Percentiles rank a stretch among this genome's conserved stretches.
Evolutionary conservation across 2,888 invertebrate species (phyloP).

Genomic region (Steinernema carpocapsae): DNA sequence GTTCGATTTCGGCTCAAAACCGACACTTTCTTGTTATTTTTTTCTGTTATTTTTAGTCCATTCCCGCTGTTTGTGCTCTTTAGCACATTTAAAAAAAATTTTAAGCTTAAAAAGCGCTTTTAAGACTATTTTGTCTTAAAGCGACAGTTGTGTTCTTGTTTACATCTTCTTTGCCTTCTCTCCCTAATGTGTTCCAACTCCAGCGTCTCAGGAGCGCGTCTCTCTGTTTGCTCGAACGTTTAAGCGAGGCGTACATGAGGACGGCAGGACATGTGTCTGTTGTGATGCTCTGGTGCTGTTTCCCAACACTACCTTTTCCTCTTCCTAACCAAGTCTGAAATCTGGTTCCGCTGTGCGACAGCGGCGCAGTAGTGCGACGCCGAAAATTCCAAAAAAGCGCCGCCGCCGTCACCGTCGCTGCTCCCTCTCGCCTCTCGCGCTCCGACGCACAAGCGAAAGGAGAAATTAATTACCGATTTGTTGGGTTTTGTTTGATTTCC

Average conservation of each 20-base stretch:
- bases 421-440: background rate
- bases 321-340: background rate
- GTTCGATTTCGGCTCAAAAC: no score
- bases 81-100: no score
- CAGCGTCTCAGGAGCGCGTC: background rate
- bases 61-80: no score
- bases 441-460: background rate
- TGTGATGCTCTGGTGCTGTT: no score
- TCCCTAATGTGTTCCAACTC: no score
- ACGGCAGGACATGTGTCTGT: background rate
- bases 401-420: background rate
- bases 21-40: no score
- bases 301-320: no score
- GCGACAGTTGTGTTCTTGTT: no score
- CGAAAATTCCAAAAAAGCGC: constrained; percentile 20
- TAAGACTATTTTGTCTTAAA: no score
- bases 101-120: no score
- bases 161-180: no score
- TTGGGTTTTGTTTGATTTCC: constrained; percentile 8
- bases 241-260: background rate
- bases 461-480: constrained; percentile 35
- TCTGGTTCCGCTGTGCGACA: constrained; percentile 14
- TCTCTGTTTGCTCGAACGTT: constrained; percentile 1
- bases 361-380: background rate
- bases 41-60: no score